Evolutionary conservation across 30 jellyfish, hydroid and myxozoan species (phyloP).

Genomic region (Aurelia aurita complex sp. Pacific): DNA sequence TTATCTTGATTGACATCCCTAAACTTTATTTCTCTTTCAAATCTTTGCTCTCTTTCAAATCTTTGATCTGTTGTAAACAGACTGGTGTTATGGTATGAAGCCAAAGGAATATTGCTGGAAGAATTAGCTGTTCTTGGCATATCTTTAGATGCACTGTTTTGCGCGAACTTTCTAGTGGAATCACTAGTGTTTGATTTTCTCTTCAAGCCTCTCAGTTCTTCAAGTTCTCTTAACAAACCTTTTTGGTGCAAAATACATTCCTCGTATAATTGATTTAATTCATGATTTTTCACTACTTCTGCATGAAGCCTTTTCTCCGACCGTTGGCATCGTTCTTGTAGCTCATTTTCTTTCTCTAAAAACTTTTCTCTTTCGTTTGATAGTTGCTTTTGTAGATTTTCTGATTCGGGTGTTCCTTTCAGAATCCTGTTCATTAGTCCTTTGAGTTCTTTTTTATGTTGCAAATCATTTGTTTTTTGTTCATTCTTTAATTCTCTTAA

Average conservation of each 20-base stretch:
- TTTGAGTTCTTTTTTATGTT: conserved; percentile 27
- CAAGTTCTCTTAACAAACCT: conserved; percentile 36
- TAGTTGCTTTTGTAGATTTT: background rate
- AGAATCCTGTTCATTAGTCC: conserved; percentile 21
- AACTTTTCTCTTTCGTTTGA: conserved; percentile 19
- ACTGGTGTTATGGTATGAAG: background rate
- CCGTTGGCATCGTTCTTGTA: conserved; percentile 10
- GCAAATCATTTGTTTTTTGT: background rate
- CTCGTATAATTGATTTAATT: conserved; percentile 33
- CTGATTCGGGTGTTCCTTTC: conserved; percentile 27
- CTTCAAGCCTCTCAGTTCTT: conserved; percentile 1
- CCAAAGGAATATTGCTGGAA: background rate
- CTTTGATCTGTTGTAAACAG: background rate
- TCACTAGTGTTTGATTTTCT: background rate
- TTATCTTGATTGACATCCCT: background rate
- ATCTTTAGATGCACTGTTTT: background rate
- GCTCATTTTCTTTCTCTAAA: conserved; percentile 35
- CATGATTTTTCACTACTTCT: conserved; percentile 22
- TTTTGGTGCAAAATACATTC: conserved; percentile 35
- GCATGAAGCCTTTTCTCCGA: conserved; percentile 25
- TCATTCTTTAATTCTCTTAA: conserved; percentile 22
- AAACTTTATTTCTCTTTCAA: background rate
- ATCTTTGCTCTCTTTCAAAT: background rate
- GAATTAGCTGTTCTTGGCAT: background rate
- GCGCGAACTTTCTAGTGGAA: background rate